Conservation (phyloP, 2,797 vertebrate genomes). For the Limnodromus scolopaceus region DNA sequence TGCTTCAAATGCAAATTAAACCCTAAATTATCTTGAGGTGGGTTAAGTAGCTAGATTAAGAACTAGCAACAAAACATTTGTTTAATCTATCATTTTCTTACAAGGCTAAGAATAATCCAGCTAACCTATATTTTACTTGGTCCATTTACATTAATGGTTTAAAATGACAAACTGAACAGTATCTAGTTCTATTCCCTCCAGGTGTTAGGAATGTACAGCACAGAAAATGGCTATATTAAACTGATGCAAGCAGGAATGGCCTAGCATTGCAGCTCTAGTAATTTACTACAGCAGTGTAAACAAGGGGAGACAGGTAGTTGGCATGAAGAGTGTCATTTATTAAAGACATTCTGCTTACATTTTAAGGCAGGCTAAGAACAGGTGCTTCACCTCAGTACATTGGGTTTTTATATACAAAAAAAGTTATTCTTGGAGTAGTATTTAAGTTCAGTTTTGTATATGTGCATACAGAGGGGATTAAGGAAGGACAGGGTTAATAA, state of each 20-base stretch:
- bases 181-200: neutral
- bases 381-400: neutral
- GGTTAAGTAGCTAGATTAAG: neutral
- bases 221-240: neutral
- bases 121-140: neutral
- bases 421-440: neutral
- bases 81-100: neutral
- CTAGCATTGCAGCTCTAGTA: neutral
- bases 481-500: neutral
- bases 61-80: neutral
- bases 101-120: neutral
- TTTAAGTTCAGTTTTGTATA: neutral
- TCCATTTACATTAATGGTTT: too few species aligned
- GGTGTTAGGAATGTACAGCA: neutral
- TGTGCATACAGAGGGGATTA: neutral
- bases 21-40: neutral
- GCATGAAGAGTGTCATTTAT: neutral
- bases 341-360: neutral
- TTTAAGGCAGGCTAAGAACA: neutral
- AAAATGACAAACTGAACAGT: too few species aligned
- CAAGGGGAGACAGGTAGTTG: neutral
- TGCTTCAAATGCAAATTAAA: neutral
- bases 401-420: neutral
- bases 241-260: neutral
- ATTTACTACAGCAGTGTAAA: neutral